Evolutionary conservation across 2,888 invertebrate species (phyloP).

Genomic region (Amiota communis): DNA sequence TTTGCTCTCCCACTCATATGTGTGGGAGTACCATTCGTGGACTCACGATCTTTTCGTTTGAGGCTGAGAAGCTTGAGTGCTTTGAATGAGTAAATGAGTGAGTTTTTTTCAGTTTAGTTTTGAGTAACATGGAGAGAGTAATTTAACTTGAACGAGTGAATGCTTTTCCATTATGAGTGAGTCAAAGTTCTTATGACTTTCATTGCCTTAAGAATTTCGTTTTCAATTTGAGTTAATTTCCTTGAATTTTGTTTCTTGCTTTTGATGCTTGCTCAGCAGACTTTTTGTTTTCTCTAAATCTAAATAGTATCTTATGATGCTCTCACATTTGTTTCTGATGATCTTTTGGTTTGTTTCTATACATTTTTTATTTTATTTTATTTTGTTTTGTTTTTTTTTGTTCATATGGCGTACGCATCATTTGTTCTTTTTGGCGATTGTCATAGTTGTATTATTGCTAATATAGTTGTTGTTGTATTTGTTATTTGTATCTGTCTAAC

Average conservation of each 20-base stretch:
- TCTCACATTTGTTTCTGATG: no score
- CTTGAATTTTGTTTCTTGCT: not conserved
- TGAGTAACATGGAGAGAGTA: not conserved
- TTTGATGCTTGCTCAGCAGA: not conserved
- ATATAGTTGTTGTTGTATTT: conserved; percentile 22
- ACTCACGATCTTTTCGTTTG: not conserved
- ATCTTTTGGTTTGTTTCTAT: not conserved
- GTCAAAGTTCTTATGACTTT: not conserved
- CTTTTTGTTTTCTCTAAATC: not conserved
- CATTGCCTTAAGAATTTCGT: conserved; percentile 48
- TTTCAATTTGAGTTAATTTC: conserved; percentile 54
- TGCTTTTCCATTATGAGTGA: conserved; percentile 31
- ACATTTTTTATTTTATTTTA: no score
- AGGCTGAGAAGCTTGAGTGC: conserved; percentile 48
- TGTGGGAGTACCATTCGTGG: not conserved
- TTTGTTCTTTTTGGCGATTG: conserved; percentile 37
- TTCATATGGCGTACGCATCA: not conserved
- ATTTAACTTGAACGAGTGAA: not conserved
- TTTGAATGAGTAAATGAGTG: conserved; percentile 9
- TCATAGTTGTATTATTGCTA: no score
- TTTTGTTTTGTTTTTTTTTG: not conserved
- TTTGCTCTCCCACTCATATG: conserved; percentile 40
- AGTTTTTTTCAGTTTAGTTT: conserved; percentile 24
- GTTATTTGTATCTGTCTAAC: not conserved
- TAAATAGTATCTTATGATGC: not conserved